Conservation (phyloP, 2,888 invertebrate species). For the Zeuzera pyrina region DNA sequence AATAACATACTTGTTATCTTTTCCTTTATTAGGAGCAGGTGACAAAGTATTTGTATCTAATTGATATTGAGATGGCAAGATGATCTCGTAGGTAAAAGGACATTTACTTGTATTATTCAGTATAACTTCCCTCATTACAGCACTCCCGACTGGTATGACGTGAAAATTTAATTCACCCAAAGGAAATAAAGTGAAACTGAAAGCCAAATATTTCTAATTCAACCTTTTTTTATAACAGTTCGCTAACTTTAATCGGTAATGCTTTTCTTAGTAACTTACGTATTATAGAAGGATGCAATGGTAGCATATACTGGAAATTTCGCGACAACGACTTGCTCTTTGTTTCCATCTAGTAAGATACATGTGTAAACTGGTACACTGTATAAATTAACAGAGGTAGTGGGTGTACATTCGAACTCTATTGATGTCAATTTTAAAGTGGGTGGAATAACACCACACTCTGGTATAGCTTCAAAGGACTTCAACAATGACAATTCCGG, state of each 20-base stretch:
- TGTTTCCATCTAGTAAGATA: conserved; percentile 55
- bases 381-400: conserved; percentile 48
- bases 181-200: conserved; percentile 74
- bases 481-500: conserved; percentile 51
- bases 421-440: conserved; percentile 34
- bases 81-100: conserved; percentile 63
- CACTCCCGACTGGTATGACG: conserved; percentile 64
- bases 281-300: conserved; percentile 63
- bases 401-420: conserved; percentile 55
- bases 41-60: conserved; percentile 21
- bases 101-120: conserved; percentile 76
- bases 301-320: conserved; percentile 58
- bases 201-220: too few species aligned
- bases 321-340: conserved; percentile 58
- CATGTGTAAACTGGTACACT: conserved; percentile 57
- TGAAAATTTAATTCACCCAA: conserved; percentile 73
- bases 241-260: too few species aligned
- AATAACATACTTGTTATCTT: conserved; percentile 39
- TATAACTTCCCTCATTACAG: conserved; percentile 65
- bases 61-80: conserved; percentile 40
- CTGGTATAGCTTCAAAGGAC: conserved; percentile 43
- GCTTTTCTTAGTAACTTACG: too few species aligned
- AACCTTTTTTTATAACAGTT: too few species aligned
- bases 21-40: conserved; percentile 24
- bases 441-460: conserved; percentile 46